phyloP scores from a whole-genome alignment of 2,797 vertebrate genomes.

The Ambastaia sidthimunki region DNA sequence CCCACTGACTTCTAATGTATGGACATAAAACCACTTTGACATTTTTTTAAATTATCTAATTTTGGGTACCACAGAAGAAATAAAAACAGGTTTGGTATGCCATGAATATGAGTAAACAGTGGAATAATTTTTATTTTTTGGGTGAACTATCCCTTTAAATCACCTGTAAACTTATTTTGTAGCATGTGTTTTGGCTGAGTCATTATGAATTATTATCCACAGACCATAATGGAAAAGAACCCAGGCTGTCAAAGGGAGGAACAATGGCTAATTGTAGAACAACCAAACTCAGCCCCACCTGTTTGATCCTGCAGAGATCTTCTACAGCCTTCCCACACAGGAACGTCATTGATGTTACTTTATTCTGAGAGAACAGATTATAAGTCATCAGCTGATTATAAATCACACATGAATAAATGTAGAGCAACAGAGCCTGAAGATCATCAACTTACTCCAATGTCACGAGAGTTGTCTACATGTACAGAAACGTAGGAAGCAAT shows the following conservation, averaged over 20 bases:
- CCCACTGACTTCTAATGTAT: no score
- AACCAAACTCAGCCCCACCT: conserved; percentile 77
- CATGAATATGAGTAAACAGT: no score
- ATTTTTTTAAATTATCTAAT: no score
- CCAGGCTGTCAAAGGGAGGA: neutral
- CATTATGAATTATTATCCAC: no score
- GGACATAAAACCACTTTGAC: no score
- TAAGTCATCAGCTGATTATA: neutral
- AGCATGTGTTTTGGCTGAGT: no score
- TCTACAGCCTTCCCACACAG: conserved; percentile 96
- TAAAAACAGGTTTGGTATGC: no score
- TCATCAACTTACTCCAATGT: conserved; percentile 89
- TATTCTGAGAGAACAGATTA: conserved; percentile 83
- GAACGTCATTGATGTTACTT: conserved; percentile 98
- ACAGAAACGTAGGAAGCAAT: conserved; percentile 92
- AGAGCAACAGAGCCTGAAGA: neutral
- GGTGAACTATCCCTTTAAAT: no score
- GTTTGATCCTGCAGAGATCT: conserved; percentile 98
- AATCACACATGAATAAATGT: neutral
- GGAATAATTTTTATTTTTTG: no score
- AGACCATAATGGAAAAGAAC: no score
- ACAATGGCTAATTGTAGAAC: neutral
- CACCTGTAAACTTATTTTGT: no score
- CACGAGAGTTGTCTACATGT: conserved; percentile 98
- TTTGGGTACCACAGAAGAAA: no score